Conservation (phyloP, 2,888 invertebrate species). For the Lymantria monacha region DNA sequence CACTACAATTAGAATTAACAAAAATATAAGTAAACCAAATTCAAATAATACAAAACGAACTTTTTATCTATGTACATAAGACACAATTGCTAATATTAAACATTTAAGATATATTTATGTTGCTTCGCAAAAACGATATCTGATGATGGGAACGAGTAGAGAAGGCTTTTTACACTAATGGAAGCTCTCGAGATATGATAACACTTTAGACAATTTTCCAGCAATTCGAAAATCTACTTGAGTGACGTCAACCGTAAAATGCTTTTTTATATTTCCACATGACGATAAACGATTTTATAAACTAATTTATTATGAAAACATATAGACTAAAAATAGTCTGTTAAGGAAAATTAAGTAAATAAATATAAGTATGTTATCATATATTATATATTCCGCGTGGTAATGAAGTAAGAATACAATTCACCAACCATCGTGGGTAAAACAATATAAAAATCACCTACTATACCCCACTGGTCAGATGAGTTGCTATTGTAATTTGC, state of each 20-base stretch:
- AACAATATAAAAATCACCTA: no score
- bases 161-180: constrained; percentile 44
- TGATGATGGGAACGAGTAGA: constrained; percentile 41
- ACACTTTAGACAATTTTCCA: constrained; percentile 41
- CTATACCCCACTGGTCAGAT: no score
- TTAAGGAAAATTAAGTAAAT: no score
- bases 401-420: no score
- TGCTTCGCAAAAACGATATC: constrained; percentile 34
- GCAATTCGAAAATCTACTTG: constrained; percentile 30
- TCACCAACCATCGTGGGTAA: no score
- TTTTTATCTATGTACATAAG: not conserved
- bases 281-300: constrained; percentile 12
- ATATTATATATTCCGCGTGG: no score
- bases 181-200: constrained; percentile 41
- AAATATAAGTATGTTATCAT: no score
- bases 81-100: constrained; percentile 15
- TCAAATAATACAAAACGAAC: no score
- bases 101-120: constrained; percentile 25
- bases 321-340: constrained; percentile 4
- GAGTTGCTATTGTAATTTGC: no score
- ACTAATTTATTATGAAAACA: constrained; percentile 3
- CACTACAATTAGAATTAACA: no score
- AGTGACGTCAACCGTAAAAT: constrained; percentile 18
- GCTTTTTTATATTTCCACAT: constrained; percentile 20
- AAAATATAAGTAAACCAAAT: no score